phyloP scores from a whole-genome alignment of 2,797 vertebrate genomes.

The Rhodeus uyekii region DNA sequence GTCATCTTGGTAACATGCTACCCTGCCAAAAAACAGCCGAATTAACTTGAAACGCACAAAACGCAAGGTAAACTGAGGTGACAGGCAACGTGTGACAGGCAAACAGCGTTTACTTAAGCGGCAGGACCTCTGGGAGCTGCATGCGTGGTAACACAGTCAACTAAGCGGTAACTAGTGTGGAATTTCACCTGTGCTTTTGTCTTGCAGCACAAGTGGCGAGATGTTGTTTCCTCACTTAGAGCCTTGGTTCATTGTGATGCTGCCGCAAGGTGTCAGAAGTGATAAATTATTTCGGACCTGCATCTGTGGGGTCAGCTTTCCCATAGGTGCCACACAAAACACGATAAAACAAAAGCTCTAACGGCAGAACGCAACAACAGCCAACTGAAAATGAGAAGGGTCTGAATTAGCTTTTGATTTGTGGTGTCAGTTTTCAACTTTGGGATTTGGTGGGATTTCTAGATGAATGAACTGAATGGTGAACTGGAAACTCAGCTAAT shows the following conservation, averaged over 20 bases:
- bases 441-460: constrained; percentile 31
- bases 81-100: constrained; percentile 40
- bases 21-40: constrained; percentile 6
- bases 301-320: constrained; percentile 53
- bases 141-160: constrained; percentile 26
- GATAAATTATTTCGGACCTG: constrained; percentile 57
- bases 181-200: constrained; percentile 63
- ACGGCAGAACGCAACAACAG: constrained; percentile 13
- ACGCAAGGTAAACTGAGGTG: constrained; percentile 38
- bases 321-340: constrained; percentile 38
- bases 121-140: constrained; percentile 29
- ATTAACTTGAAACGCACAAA: constrained; percentile 28
- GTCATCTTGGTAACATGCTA: constrained; percentile 35
- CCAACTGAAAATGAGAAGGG: constrained; percentile 16
- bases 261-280: constrained; percentile 45
- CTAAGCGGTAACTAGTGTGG: constrained; percentile 52
- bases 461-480: constrained; percentile 30
- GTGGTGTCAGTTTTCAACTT: constrained; percentile 18
- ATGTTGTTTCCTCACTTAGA: constrained; percentile 56
- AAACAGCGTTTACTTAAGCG: constrained; percentile 47
- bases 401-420: constrained; percentile 44
- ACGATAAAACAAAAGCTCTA: constrained; percentile 40
- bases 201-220: constrained; percentile 39
- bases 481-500: background rate
- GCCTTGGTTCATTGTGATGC: constrained; percentile 49